These are phyloP conservation scores for Limnephilus auricula DNA, from an alignment of 2,888 invertebrate species.

Conservation along the genomic window DNA sequence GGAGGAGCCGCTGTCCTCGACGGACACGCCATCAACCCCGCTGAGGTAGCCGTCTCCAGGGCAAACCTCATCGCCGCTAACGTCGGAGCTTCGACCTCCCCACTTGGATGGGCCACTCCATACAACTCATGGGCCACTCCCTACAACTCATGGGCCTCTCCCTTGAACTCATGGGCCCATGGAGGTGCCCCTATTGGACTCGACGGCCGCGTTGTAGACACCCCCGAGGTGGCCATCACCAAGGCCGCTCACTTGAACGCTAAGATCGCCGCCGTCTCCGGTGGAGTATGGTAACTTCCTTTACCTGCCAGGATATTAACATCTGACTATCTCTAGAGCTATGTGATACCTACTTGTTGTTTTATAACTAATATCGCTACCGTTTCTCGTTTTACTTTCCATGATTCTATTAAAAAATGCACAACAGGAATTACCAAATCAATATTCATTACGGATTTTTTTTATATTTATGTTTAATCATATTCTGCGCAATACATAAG, in stretches of 20 bases:
- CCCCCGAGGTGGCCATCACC: constrained; percentile 80
- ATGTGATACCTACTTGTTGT: no score
- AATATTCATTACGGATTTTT: no score
- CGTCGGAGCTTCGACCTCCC: neutral
- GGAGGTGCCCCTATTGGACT: constrained; percentile 55
- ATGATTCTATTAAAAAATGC: no score
- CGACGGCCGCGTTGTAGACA: constrained; percentile 75
- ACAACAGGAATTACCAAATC: no score
- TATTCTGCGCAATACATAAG: no score
- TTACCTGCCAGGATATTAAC: neutral
- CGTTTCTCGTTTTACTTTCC: no score
- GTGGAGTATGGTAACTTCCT: constrained; percentile 67
- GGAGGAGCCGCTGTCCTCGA: neutral
- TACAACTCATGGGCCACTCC: constrained; percentile 12
- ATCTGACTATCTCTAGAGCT: neutral
- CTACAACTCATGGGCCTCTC: constrained; percentile 31
- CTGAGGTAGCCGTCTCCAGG: neutral
- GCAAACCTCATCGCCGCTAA: constrained; percentile 69
- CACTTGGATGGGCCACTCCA: constrained; percentile 42
- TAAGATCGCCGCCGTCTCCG: constrained; percentile 77
- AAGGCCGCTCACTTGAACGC: constrained; percentile 73
- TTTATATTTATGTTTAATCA: no score
- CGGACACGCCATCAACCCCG: neutral
- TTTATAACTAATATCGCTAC: no score
- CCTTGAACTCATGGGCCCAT: constrained; percentile 76